Evolutionary conservation across 1,140 invertebrate genomes (phyloP), one percentile per base, ranked within the genome.

Genomic region (Drosophila nannoptera): DNA sequence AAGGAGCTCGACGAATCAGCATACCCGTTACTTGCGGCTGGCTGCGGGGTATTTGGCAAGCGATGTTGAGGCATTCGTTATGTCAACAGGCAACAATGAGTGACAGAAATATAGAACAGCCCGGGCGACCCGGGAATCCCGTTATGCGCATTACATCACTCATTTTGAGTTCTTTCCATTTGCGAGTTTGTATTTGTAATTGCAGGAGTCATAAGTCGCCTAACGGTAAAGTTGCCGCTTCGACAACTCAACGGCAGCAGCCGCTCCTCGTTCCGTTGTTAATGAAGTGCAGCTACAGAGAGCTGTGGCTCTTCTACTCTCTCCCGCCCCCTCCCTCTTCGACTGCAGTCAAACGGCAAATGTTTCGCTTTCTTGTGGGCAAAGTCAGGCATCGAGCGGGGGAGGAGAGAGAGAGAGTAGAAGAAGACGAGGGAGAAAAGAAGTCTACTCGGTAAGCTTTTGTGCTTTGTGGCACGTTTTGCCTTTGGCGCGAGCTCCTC

Each of bases 41-140:
- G 5, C 12, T 16, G 5, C 11, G 7, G 52, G 54, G 54, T 45
- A 49, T 32, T 16, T n/a, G n/a, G 75, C 77, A 77, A 81, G 76
- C 70, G 78, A 83, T 83, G 78, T 83, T 84, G 77, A 76, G 80
- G 73, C 76, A 84, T 84, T 86, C 81, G 80, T 84, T 84, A 84
- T 84, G 73, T 86, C 81, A 86, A 84, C 81, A 84, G 71, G 80
- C 80, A 86, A 81, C 81, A 83, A 83, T 83, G 60, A 35, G 53
- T 59, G 16, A 42, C n/a, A 35, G 22, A 40, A 31, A 53, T 7
- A 38, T 53, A 36, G 35, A 49, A 32, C 29, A 49, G 46, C 22
- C 14, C 7, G 31, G 16, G 55, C 31, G 11, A 32, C 12, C 16
- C 14, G 38, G 14, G 33, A 66, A 66, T 69, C 62, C 76, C 63